phyloP scores from a whole-genome alignment of 2,888 invertebrate species.

The Eurois occulta region DNA sequence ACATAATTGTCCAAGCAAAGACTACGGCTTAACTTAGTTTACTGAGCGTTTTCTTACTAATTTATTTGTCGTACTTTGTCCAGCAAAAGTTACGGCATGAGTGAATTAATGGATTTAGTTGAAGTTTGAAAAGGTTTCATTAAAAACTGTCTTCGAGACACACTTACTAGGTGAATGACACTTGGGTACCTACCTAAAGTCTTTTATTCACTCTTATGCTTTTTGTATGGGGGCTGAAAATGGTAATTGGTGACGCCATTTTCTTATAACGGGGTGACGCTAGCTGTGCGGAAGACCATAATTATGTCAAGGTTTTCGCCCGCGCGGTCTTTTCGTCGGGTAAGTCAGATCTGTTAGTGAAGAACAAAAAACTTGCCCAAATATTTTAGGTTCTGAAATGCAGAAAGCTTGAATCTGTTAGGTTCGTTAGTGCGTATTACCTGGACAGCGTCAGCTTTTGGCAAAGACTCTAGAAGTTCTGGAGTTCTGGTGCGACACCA shows the following conservation, averaged over 20 bases:
- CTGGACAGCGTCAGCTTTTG: not conserved
- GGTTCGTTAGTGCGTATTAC: not conserved
- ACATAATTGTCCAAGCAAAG: constrained; percentile 35
- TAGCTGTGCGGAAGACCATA: not conserved
- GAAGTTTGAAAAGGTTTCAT: constrained; percentile 43
- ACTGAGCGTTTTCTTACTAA: constrained; percentile 46
- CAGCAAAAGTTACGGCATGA: constrained; percentile 40
- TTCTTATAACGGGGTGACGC: not conserved
- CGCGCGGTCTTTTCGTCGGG: not conserved
- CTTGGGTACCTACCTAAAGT: constrained; percentile 4
- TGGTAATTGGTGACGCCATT: not conserved
- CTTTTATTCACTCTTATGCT: not conserved
- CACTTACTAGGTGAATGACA: constrained; percentile 14
- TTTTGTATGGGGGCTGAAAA: not conserved
- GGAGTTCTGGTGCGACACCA: not conserved
- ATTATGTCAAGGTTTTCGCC: constrained; percentile 2
- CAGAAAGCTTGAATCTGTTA: not conserved
- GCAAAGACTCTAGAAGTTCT: not conserved
- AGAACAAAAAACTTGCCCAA: not conserved
- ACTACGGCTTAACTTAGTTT: constrained; percentile 37
- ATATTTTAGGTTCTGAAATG: constrained; percentile 9
- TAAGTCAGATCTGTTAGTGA: not conserved
- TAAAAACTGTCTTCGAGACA: constrained; percentile 32
- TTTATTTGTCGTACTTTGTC: constrained; percentile 42
- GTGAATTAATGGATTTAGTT: constrained; percentile 39